Conservation (phyloP, 2,113 vertebrate species). For the Carollia perspicillata region DNA sequence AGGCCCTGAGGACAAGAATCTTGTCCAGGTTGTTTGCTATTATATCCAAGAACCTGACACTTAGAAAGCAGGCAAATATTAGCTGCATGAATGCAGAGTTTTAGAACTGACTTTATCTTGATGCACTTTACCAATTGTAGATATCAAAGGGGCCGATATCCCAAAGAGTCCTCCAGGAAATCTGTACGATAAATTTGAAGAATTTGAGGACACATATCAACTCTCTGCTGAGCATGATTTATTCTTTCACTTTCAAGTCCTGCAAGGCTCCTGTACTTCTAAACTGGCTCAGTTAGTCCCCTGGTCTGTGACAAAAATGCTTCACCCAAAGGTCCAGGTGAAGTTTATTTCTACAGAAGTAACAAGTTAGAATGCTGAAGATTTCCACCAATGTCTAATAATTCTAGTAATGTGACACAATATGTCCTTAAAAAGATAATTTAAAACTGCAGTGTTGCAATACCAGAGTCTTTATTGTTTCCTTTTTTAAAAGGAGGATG, state of each 20-base stretch:
- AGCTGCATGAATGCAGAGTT: background rate
- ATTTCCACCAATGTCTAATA: background rate
- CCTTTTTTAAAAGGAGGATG: background rate
- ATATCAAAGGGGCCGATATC: background rate
- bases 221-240: background rate
- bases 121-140: background rate
- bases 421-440: background rate
- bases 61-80: background rate
- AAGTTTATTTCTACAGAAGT: background rate
- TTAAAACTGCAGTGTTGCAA: background rate
- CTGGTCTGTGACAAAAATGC: background rate
- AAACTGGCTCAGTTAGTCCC: background rate
- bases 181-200: background rate
- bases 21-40: background rate
- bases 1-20: background rate
- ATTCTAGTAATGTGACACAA: background rate
- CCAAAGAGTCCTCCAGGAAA: background rate
- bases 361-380: background rate
- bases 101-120: background rate
- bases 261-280: background rate
- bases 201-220: background rate
- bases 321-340: background rate
- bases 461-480: background rate
- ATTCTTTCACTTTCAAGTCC: background rate
- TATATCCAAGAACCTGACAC: background rate